phyloP scores from a whole-genome alignment of 2,797 vertebrate genomes.

The Onychomys arenicola region DNA sequence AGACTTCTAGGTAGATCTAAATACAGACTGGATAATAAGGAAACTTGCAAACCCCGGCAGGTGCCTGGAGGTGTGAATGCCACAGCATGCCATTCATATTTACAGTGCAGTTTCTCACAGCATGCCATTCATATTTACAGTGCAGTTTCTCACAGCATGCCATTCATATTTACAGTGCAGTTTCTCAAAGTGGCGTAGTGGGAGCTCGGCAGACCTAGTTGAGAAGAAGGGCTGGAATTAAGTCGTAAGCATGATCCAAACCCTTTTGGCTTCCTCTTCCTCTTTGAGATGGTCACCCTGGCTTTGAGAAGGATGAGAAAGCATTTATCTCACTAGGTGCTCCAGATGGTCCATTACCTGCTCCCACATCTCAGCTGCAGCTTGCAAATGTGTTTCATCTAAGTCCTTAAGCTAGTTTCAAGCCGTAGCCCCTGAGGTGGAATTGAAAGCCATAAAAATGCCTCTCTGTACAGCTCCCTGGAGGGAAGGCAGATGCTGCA shows the following conservation, averaged over 20 bases:
- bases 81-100: too few species aligned
- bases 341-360: conserved; percentile 72
- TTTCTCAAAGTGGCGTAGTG: not conserved
- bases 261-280: conserved; percentile 64
- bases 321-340: conserved; percentile 31
- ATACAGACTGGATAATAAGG: not conserved
- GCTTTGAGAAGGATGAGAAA: conserved; percentile 65
- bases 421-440: conserved; percentile 64
- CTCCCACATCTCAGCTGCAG: conserved; percentile 64
- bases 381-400: conserved; percentile 54
- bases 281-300: conserved; percentile 50
- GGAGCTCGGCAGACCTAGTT: conserved; percentile 10
- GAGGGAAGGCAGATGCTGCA: not conserved
- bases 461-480: conserved; percentile 6
- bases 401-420: conserved; percentile 69
- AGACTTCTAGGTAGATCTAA: not conserved
- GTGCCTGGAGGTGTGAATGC: not conserved
- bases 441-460: conserved; percentile 66
- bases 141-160: not conserved
- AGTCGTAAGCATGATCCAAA: conserved; percentile 66
- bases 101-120: too few species aligned
- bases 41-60: not conserved
- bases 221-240: conserved; percentile 57
- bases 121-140: not conserved
- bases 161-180: not conserved